Base-by-base conservation (phyloP, 2,113 vertebrate species). In the Aix galericulata region DNA sequence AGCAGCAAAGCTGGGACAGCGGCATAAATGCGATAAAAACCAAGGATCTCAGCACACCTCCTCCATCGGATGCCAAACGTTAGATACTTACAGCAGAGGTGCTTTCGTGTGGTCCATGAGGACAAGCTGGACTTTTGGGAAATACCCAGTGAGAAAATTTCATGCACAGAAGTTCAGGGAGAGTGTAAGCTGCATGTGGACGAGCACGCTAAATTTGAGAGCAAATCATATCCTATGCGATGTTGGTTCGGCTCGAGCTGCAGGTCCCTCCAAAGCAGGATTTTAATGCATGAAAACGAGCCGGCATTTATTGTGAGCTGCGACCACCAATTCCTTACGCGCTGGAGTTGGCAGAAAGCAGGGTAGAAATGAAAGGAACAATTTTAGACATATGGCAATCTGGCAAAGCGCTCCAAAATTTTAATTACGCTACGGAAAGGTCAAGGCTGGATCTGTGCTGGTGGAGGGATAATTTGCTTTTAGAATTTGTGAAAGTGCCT, bases 401-500 rank as follows among this genome's bases (percentile, higher is more conserved):
- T 63, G 44, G 72, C 53, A 68, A 92, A 96, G 40, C 2, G 2
- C n/a, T 77, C 91, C 71, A 31, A 21, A 44, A 16, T 93, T 85
- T 88, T 91, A 94, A 85, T 67, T 84, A 52, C 31, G 34, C 46
- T 76, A 32, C 22, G 40, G 79, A 84, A 77, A 72, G 82, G 85
- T 87, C 83, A 92, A 60, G 60, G 75, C 69, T 84, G 87, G 69
- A 75, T 91, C 67, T 11, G 2, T 67, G 29, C 63, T 0, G 0
- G 85, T 68, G 55, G 44, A 75, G 53, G 55, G 58, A 74, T 86
- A 64, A 59, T 89, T 85, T 86, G 32, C 76, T 95, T 89, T 88
- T 77, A 42, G 36, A 25, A 55, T 88, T 97, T 93, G n/a, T 83
- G 48, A 93, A 77, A 74, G 67, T 89, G 76, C 42, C 27, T 95